Conservation (phyloP, 1,140 invertebrate species). For the Pemphigus obesinymphae region DNA sequence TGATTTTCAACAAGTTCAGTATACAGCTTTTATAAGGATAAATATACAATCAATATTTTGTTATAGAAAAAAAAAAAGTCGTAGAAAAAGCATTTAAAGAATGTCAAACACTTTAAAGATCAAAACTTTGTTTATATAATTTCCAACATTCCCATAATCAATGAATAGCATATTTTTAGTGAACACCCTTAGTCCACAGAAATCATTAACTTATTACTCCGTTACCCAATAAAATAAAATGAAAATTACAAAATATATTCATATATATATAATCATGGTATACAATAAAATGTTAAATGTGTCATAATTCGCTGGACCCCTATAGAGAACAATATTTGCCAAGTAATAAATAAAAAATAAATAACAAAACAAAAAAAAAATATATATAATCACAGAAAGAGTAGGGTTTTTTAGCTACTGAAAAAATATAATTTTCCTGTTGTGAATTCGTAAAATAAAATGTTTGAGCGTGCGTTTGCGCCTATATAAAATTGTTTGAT, state of each 20-base stretch:
- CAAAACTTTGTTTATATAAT: neutral
- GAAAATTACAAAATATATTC: constrained; percentile 15
- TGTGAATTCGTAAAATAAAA: constrained; percentile 34
- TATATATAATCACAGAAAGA: constrained; percentile 36
- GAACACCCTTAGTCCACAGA: neutral
- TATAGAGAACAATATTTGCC: neutral
- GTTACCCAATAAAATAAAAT: neutral
- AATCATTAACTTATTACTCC: neutral
- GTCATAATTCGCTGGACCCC: constrained; percentile 17
- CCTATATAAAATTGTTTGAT: neutral
- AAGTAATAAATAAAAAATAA: constrained; percentile 37
- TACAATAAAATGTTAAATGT: neutral
- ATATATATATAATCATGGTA: no score
- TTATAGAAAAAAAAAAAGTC: neutral
- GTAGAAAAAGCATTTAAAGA: neutral
- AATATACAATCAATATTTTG: neutral
- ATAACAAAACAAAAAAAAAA: constrained; percentile 23
- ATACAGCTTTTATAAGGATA: neutral
- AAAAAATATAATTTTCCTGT: constrained; percentile 23
- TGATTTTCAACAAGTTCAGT: neutral
- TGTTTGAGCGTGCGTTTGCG: constrained; percentile 35
- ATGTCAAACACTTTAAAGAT: neutral
- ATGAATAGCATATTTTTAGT: neutral
- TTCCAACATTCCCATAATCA: constrained; percentile 21
- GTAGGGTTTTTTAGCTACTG: constrained; percentile 10